phyloP scores from a whole-genome alignment of 2,113 vertebrate species.

The Hypanus sabinus region DNA sequence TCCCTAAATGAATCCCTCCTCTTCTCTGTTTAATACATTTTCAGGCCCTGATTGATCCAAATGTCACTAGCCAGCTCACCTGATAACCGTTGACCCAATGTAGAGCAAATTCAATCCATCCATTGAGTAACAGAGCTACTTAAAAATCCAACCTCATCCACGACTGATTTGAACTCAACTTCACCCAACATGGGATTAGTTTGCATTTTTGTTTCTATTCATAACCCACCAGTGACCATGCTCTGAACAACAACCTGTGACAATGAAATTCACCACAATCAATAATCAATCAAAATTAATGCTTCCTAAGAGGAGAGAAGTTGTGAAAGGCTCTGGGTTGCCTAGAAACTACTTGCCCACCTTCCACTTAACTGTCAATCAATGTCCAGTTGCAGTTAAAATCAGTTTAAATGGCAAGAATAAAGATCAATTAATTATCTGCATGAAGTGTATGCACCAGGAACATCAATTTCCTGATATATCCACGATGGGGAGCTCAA shows the following conservation, averaged over 20 bases:
- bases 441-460: background rate
- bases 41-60: too few species aligned
- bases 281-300: background rate
- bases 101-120: too few species aligned
- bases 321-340: background rate
- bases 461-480: background rate
- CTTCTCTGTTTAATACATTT: too few species aligned
- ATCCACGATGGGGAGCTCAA: background rate
- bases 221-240: background rate
- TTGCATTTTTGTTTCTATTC: background rate
- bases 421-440: background rate
- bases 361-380: background rate
- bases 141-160: too few species aligned
- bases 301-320: background rate
- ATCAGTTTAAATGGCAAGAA: too few species aligned
- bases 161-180: too few species aligned
- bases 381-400: background rate
- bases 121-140: too few species aligned
- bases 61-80: too few species aligned
- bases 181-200: too few species aligned
- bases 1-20: too few species aligned
- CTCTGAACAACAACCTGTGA: background rate
- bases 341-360: background rate
- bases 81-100: too few species aligned
- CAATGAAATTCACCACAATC: slow-evolving; percentile 11